These are phyloP conservation scores for Odontocerum albicorne DNA, from an alignment of 2,888 invertebrate species.

Conservation along the genomic window DNA sequence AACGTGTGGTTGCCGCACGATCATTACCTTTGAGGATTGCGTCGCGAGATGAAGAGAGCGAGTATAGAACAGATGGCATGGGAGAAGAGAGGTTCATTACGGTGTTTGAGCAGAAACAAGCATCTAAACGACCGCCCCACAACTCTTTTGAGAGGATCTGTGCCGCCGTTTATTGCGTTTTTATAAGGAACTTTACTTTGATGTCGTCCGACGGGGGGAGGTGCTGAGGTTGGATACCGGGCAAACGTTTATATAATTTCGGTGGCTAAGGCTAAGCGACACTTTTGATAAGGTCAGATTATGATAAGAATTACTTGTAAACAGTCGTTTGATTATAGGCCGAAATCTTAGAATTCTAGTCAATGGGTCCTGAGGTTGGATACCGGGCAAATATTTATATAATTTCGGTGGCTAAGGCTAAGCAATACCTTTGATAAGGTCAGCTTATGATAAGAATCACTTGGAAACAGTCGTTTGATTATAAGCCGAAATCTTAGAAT, in stretches of 20 bases:
- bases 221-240: constrained; percentile 1
- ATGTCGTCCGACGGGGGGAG: constrained; percentile 12
- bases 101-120: constrained; percentile 18
- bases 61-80: too few species aligned
- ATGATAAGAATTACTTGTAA: too few species aligned
- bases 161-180: constrained; percentile 26
- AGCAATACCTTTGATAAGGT: too few species aligned
- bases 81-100: constrained; percentile 20
- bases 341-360: too few species aligned
- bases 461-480: too few species aligned
- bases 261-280: not conserved
- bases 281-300: too few species aligned
- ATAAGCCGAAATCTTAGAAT: too few species aligned
- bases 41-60: constrained; percentile 12
- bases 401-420: constrained; percentile 9
- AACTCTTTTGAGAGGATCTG: constrained; percentile 16
- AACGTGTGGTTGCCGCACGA: constrained; percentile 4
- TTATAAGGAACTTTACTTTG: constrained; percentile 13
- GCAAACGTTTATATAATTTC: constrained; percentile 18
- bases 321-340: too few species aligned
- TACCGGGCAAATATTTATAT: constrained; percentile 11
- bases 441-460: too few species aligned
- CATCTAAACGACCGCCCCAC: constrained; percentile 13
- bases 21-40: constrained; percentile 13
- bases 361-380: constrained; percentile 2